phyloP scores from a whole-genome alignment of 2,113 vertebrate genomes.

The Cinclus cinclus region DNA sequence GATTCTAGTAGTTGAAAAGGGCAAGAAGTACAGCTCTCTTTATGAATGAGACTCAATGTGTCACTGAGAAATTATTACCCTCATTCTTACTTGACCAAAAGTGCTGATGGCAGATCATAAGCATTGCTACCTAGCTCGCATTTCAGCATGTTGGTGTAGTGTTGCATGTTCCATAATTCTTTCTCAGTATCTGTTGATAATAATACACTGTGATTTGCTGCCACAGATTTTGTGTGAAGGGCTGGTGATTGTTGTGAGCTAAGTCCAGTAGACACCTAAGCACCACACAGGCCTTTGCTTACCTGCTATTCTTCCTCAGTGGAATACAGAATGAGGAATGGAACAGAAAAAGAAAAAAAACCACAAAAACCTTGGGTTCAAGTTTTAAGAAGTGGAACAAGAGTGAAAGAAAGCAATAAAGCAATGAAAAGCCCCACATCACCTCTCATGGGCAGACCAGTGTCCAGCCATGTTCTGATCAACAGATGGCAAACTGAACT shows the following conservation, averaged over 20 bases:
- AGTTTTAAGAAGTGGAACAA: neutral
- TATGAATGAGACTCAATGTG: neutral
- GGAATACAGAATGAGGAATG: neutral
- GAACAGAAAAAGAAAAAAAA: neutral
- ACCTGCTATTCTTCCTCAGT: rapidly evolving
- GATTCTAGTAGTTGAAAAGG: neutral
- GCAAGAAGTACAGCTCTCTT: neutral
- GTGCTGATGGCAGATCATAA: neutral
- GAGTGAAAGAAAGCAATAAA: neutral
- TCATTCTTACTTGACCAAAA: neutral
- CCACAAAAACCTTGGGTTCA: neutral
- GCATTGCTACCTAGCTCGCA: neutral
- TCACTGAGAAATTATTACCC: neutral
- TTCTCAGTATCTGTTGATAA: neutral
- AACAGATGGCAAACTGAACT: neutral
- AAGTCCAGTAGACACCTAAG: neutral
- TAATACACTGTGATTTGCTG: neutral
- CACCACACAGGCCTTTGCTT: neutral
- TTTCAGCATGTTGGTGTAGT: neutral
- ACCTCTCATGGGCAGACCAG: rapidly evolving
- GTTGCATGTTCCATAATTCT: neutral
- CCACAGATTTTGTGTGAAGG: neutral
- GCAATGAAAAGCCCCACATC: rapidly evolving
- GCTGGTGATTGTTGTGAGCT: neutral
- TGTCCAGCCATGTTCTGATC: neutral